phyloP scores from a whole-genome alignment of 2,797 vertebrate species.

The Apogon hyalosoma region DNA sequence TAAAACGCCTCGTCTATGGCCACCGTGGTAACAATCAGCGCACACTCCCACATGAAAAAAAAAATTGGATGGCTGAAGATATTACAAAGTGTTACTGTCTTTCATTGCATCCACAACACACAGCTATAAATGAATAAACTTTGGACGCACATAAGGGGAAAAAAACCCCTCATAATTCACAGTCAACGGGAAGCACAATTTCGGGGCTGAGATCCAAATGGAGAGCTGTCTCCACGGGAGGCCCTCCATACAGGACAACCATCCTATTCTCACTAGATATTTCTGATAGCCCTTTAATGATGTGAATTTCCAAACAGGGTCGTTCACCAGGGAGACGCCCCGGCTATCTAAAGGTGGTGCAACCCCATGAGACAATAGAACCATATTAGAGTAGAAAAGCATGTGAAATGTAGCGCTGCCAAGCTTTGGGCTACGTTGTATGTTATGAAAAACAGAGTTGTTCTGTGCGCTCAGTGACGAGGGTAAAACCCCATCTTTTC shows the following conservation, averaged over 20 bases:
- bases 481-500: background rate
- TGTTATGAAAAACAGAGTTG: slow-evolving; percentile 32
- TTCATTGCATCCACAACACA: slow-evolving; percentile 18
- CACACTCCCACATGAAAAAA: slow-evolving; percentile 28
- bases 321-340: slow-evolving; percentile 50
- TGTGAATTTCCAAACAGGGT: slow-evolving; percentile 58
- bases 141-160: slow-evolving; percentile 38
- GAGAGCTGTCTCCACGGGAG: slow-evolving; percentile 66
- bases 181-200: slow-evolving; percentile 64
- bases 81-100: slow-evolving; percentile 31
- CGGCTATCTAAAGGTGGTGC: slow-evolving; percentile 51
- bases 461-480: slow-evolving; percentile 21
- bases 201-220: slow-evolving; percentile 68
- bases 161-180: slow-evolving; percentile 53
- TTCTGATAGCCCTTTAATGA: slow-evolving; percentile 68
- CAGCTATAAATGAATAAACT: slow-evolving; percentile 48
- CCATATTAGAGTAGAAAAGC: slow-evolving; percentile 38
- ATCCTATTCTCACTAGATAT: slow-evolving; percentile 59
- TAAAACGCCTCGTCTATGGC: no score
- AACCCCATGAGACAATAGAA: slow-evolving; percentile 52
- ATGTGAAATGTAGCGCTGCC: slow-evolving; percentile 28
- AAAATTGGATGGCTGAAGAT: slow-evolving; percentile 26
- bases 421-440: slow-evolving; percentile 24
- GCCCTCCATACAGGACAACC: slow-evolving; percentile 45
- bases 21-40: no score